Base-by-base conservation (phyloP, 2,888 invertebrate species). In the Asteroscopus sphinx region DNA sequence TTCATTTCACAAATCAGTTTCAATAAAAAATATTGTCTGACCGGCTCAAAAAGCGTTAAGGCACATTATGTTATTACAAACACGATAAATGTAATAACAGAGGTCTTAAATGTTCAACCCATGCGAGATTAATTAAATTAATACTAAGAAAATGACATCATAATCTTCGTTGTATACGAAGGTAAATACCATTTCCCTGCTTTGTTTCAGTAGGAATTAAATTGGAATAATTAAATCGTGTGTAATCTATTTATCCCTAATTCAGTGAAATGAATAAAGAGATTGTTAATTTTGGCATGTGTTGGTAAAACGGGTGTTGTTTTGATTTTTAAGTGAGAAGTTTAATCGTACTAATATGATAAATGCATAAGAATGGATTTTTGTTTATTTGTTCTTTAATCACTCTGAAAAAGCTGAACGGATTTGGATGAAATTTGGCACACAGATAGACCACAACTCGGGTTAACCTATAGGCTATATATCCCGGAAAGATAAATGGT, bases 101-200 rank as follows among this genome's bases (percentile, higher is more conserved):
- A 33, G 25, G 16, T 8, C 36, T 41, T 11, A 51, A 64, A 35
- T n/a, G 13, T 12, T 46, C 12, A 17, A 37, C 35, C 41, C 33
- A 30, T 33, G 51, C 8, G 37, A 54, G 39, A 56, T 62, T 57
- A 62, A 71, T 62, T 67, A 56, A 41, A 67, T 54, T 62, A 59
- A 57, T 53, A 41, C 32, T 15, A 44, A 53, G 30, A 17, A 49
- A 40, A 45, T 70, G 56, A 54, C 49, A 45, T 51, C 8, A 47
- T 73, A 64, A 70, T 61, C 53, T 48, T 44, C 16, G 49, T 36
- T 45, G 45, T 25, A 30, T 9, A n/a, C 17, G 33, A 8, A 46
- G 40, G 46, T 16, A 39, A 39, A 53, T 25, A 9, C 32, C 16
- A 16, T n/a, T 16, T 41, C 13, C 30, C 25, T 16, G 39, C 25